Evolutionary conservation across 2,113 vertebrate species (phyloP).

Genomic region (Pelodiscus sinensis): DNA sequence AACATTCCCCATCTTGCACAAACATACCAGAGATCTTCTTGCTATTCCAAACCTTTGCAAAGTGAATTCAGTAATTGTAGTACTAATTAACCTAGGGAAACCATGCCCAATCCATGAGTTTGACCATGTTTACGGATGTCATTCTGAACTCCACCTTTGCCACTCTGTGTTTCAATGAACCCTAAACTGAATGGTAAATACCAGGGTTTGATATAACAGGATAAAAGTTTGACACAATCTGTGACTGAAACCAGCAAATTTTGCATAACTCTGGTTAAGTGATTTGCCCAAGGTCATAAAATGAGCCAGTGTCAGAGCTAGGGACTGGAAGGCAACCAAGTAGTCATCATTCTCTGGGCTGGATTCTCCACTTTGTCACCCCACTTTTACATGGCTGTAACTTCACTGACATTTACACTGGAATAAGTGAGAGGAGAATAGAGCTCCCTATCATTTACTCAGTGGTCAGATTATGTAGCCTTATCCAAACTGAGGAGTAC

Average conservation of each 20-base stretch:
- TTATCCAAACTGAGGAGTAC: neutral
- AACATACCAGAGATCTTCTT: neutral
- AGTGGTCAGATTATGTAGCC: neutral
- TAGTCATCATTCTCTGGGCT: neutral
- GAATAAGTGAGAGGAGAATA: neutral
- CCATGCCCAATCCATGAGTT: neutral
- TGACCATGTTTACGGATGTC: neutral
- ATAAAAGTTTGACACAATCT: neutral
- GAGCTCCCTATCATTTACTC: neutral
- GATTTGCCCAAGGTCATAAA: neutral
- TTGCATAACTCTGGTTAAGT: accelerated
- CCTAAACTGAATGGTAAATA: neutral
- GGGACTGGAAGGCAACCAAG: neutral
- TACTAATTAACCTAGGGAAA: neutral
- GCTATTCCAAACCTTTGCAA: neutral
- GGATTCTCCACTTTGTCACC: neutral
- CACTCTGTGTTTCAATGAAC: neutral
- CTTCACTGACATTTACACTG: neutral
- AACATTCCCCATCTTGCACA: neutral
- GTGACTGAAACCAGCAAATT: neutral
- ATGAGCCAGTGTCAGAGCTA: neutral
- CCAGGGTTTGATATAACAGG: accelerated
- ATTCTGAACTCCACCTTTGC: neutral
- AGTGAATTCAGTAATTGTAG: neutral
- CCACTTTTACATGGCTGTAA: neutral